Evolutionary conservation across 2,888 invertebrate genomes (phyloP).

Genomic region (Taenaris catops): DNA sequence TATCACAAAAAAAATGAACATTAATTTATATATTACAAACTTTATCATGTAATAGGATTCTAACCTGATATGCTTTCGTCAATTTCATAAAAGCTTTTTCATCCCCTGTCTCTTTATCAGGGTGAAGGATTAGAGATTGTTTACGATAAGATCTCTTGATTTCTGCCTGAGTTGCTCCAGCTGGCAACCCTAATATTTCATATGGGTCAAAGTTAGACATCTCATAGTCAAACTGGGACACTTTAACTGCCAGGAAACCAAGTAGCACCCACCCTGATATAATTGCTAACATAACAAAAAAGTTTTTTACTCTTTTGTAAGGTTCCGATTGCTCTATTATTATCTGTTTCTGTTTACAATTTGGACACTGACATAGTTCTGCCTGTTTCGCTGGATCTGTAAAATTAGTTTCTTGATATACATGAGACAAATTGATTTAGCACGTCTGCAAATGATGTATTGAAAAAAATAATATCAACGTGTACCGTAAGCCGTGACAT

Average conservation of each 20-base stretch:
- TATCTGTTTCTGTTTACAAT: slow-evolving; percentile 91
- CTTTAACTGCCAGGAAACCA: slow-evolving; percentile 91
- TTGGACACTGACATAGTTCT: slow-evolving; percentile 93
- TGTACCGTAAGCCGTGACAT: slow-evolving; percentile 5
- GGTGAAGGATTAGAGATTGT: slow-evolving; percentile 96
- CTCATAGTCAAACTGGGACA: slow-evolving; percentile 98
- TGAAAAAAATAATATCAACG: too few species aligned
- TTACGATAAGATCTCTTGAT: slow-evolving; percentile 98
- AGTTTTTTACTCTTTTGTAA: slow-evolving; percentile 90
- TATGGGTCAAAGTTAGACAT: slow-evolving; percentile 99
- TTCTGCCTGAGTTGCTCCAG: slow-evolving; percentile 91
- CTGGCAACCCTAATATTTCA: slow-evolving; percentile 94
- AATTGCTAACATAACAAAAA: slow-evolving; percentile 88
- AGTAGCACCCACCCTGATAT: slow-evolving; percentile 91
- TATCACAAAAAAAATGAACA: too few species aligned
- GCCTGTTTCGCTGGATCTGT: slow-evolving; percentile 88
- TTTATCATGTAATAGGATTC: slow-evolving; percentile 13
- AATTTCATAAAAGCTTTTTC: slow-evolving; percentile 98
- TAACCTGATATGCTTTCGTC: slow-evolving; percentile 94
- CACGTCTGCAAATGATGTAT: too few species aligned
- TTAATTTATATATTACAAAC: neutral
- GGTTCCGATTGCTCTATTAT: slow-evolving; percentile 92
- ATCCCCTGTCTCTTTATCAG: slow-evolving; percentile 98
- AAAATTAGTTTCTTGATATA: slow-evolving; percentile 27
- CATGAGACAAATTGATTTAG: too few species aligned